phyloP scores from a whole-genome alignment of 2,888 invertebrate species.

The Epinotia bilunana region DNA sequence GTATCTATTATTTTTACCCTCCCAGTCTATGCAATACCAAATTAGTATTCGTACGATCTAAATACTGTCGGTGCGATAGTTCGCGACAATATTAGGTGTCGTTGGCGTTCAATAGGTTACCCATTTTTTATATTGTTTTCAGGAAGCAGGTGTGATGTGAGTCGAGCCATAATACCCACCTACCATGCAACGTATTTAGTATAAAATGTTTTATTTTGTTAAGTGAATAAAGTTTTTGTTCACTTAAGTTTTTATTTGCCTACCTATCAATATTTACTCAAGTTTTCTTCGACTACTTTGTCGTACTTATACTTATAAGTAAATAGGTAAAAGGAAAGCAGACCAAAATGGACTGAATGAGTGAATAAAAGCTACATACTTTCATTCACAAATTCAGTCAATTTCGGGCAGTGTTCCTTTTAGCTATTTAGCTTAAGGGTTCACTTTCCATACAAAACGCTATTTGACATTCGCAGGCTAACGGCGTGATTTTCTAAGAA shows the following conservation, averaged over 20 bases:
- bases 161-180: not conserved
- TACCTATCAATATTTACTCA: not conserved
- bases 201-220: not conserved
- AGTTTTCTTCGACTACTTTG: no score
- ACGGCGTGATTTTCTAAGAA: no score
- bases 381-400: not conserved
- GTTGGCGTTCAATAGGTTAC: not conserved
- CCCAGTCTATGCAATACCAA: no score
- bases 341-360: not conserved
- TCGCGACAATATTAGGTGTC: not conserved
- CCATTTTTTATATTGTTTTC: constrained; percentile 52
- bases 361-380: not conserved
- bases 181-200: constrained; percentile 7
- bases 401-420: no score
- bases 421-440: no score
- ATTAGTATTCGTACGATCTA: no score
- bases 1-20: no score
- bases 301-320: not conserved
- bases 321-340: not conserved
- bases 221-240: constrained; percentile 20
- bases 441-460: no score
- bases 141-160: constrained; percentile 64
- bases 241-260: constrained; percentile 26
- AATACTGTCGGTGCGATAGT: no score
- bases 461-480: no score